Evolutionary conservation across 2,888 invertebrate genomes (phyloP), one percentile per base, ranked within the genome.

Genomic region (Ptychoptera contaminata): DNA sequence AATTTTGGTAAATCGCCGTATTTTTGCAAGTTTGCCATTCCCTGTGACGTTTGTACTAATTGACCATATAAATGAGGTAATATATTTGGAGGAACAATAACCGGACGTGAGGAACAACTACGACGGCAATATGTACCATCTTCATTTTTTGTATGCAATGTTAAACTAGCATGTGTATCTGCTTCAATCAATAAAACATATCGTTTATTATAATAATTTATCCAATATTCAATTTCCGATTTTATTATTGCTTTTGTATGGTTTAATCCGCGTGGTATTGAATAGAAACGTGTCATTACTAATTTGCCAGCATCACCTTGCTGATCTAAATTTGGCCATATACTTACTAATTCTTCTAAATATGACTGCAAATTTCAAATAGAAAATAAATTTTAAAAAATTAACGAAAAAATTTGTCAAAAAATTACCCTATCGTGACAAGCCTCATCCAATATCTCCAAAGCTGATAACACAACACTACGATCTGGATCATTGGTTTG

Each of bases 121-220:
- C 82, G 67, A 47, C 81, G 71, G 47, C 80, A 77, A 56, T 85
- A 86, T 47, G 71, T 69, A 1, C 86, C 85, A 56, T 82, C 81
- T 55, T 83, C 83, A 41, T 79, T 80, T 52, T 83, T 74, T 56
- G 84, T 81, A 58, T 88, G 82, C 45, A 86, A 73, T 2, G 91
- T 90, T 53, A 96, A 65, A 32, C 86, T 82, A 58, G 90, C 85
- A 59, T 91, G 85, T 53, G 92, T 79, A 51, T 83, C 79, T 42
- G 86, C 83, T 63, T 97, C 97, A 31, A 96, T 79, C 29, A 93
- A 67, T 10, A 82, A 76, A 3, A 92, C 90, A 67, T 97, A 97
- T 54, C 86, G 74, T 60, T 77, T 79, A 56, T 82, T 82, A 55
- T 79, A 83, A 45, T 72, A 73, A 52, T 72, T 74, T 23, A 75